Conservation (phyloP, 2,113 vertebrate genomes). For the Etheostoma spectabile region DNA sequence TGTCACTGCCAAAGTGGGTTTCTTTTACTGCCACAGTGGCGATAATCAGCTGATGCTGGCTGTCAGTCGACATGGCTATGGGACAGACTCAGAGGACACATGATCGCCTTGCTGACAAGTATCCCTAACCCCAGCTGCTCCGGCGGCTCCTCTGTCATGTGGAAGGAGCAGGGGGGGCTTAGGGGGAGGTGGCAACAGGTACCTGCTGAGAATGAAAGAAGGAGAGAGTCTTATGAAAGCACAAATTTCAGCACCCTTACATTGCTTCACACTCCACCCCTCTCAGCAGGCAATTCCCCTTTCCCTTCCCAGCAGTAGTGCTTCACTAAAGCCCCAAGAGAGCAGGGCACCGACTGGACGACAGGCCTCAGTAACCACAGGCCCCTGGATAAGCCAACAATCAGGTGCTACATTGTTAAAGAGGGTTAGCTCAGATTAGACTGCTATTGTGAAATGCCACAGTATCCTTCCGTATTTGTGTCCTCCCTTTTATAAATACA, state of each 20-base stretch:
- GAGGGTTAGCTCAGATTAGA: constrained; percentile 74
- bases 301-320: constrained; percentile 28
- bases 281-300: constrained; percentile 36
- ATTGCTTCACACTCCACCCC: constrained; percentile 37
- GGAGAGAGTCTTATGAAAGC: constrained; percentile 54
- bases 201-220: constrained; percentile 66
- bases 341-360: constrained; percentile 28
- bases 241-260: constrained; percentile 75
- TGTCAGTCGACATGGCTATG: constrained; percentile 66
- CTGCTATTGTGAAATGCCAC: constrained; percentile 68
- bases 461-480: constrained; percentile 28
- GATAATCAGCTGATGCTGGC: constrained; percentile 85
- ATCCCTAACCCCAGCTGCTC: constrained; percentile 76
- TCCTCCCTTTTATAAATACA: constrained; percentile 16
- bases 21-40: constrained; percentile 80
- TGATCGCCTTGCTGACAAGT: constrained; percentile 77
- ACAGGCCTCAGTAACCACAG: constrained; percentile 48
- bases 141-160: constrained; percentile 72
- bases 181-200: constrained; percentile 76
- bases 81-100: constrained; percentile 74
- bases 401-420: constrained; percentile 79
- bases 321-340: constrained; percentile 46
- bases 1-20: constrained; percentile 79
- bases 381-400: constrained; percentile 69
- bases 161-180: constrained; percentile 28